Conservation (phyloP, 2,888 invertebrate genomes). For the Andrena flavipes region DNA sequence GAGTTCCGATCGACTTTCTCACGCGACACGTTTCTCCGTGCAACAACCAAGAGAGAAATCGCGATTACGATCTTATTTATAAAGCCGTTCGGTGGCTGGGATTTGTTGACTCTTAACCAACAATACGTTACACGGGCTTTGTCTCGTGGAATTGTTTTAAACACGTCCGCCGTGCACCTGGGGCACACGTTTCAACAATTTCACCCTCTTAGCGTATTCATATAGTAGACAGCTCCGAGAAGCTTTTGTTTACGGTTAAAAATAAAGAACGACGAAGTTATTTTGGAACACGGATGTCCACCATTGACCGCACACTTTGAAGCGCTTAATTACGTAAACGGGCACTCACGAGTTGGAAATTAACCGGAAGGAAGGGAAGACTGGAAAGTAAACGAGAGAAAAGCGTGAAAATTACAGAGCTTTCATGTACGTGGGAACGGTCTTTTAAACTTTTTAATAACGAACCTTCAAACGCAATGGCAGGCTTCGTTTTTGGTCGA, state of each 20-base stretch:
- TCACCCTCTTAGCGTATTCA: slow-evolving; percentile 10
- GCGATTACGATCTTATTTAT: slow-evolving; percentile 43
- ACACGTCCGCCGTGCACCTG: neutral
- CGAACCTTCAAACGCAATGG: neutral
- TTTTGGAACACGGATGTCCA: slow-evolving; percentile 68
- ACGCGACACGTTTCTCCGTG: slow-evolving; percentile 32
- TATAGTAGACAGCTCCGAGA: slow-evolving; percentile 29
- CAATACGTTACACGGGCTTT: slow-evolving; percentile 15
- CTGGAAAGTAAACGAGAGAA: neutral
- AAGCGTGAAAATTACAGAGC: neutral
- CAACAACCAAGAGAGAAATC: slow-evolving; percentile 33
- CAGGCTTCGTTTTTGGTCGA: neutral
- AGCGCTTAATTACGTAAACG: slow-evolving; percentile 31
- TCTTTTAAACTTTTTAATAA: neutral
- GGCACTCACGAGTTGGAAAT: neutral
- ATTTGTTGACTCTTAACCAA: slow-evolving; percentile 25
- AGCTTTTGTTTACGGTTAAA: slow-evolving; percentile 69
- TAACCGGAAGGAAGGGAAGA: neutral
- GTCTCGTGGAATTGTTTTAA: slow-evolving; percentile 1
- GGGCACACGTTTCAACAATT: neutral
- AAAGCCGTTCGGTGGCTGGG: slow-evolving; percentile 18
- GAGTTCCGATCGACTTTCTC: slow-evolving; percentile 49
- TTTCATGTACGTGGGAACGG: neutral
- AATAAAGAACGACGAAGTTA: slow-evolving; percentile 70
- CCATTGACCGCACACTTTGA: slow-evolving; percentile 62